phyloP scores from a whole-genome alignment of 2,888 invertebrate species.

The Eupithecia exiguata region DNA sequence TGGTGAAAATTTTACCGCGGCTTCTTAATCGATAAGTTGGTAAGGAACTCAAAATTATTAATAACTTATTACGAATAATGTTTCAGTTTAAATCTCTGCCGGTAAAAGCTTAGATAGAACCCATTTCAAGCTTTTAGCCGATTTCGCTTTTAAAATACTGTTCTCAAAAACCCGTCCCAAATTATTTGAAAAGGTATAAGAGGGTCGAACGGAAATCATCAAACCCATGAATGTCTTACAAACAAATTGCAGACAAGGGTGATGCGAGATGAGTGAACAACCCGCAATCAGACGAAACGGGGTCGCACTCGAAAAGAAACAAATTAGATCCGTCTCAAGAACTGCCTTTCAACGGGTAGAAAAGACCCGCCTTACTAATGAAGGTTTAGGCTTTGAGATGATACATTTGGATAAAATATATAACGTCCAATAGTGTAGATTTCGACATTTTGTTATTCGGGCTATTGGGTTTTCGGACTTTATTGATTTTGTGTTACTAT shows the following conservation, averaged over 20 bases:
- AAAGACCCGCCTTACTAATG: slow-evolving; percentile 71
- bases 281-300: slow-evolving; percentile 72
- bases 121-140: slow-evolving; percentile 5
- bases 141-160: slow-evolving; percentile 16
- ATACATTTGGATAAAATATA: slow-evolving; percentile 13
- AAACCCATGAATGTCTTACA: slow-evolving; percentile 55
- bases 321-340: slow-evolving; percentile 80
- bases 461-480: background rate
- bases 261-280: slow-evolving; percentile 66
- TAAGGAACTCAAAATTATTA: background rate
- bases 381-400: slow-evolving; percentile 61
- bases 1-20: too few species aligned
- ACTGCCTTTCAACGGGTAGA: slow-evolving; percentile 70
- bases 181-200: slow-evolving; percentile 29
- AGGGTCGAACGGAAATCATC: slow-evolving; percentile 45
- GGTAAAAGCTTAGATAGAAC: slow-evolving; percentile 5
- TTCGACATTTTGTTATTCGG: background rate
- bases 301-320: slow-evolving; percentile 77
- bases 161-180: slow-evolving; percentile 9
- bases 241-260: slow-evolving; percentile 66
- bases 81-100: background rate
- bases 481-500: background rate
- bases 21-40: too few species aligned
- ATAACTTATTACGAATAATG: background rate
- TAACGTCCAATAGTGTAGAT: slow-evolving; percentile 7